Percentiles rank a stretch among this genome's conserved stretches.
phyloP scores from a whole-genome alignment of 1,140 invertebrate genomes.

The Batillaria attramentaria region DNA sequence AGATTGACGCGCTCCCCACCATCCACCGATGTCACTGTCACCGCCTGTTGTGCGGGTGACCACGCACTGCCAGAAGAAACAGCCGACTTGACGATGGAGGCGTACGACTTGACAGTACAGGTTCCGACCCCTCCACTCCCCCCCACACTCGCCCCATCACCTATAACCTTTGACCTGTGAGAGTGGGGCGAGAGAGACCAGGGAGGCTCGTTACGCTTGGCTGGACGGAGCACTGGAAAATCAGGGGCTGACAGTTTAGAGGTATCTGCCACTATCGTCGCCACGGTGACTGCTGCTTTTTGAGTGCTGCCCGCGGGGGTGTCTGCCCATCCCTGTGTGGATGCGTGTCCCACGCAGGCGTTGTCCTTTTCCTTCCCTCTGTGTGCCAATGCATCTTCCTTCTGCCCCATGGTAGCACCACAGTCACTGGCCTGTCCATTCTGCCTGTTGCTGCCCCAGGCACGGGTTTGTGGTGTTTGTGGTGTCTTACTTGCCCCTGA shows the following conservation, averaged over 20 bases:
- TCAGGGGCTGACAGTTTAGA: background rate
- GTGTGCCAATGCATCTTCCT: too few species aligned
- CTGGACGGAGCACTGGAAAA: constrained; percentile 20
- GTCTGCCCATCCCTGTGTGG: too few species aligned
- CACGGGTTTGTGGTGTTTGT: too few species aligned
- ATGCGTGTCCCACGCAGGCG: too few species aligned
- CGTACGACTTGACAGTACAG: constrained; percentile 23
- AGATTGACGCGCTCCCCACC: background rate
- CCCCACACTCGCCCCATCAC: background rate
- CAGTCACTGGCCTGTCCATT: too few species aligned
- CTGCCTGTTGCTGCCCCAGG: too few species aligned
- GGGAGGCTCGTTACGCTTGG: constrained; percentile 29
- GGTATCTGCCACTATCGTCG: too few species aligned
- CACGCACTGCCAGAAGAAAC: background rate
- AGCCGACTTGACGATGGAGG: constrained; percentile 28
- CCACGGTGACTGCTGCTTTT: too few species aligned
- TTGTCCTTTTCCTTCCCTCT: too few species aligned
- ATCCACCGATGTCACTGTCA: background rate
- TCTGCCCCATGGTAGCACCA: too few species aligned
- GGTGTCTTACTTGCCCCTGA: too few species aligned
- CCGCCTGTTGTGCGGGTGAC: background rate
- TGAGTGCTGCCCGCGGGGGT: too few species aligned
- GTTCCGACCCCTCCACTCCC: background rate
- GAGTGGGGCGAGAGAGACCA: constrained; percentile 16
- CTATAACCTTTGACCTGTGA: background rate